Evolutionary conservation across 2,888 invertebrate species (phyloP).

Genomic region (Lagria hirta): DNA sequence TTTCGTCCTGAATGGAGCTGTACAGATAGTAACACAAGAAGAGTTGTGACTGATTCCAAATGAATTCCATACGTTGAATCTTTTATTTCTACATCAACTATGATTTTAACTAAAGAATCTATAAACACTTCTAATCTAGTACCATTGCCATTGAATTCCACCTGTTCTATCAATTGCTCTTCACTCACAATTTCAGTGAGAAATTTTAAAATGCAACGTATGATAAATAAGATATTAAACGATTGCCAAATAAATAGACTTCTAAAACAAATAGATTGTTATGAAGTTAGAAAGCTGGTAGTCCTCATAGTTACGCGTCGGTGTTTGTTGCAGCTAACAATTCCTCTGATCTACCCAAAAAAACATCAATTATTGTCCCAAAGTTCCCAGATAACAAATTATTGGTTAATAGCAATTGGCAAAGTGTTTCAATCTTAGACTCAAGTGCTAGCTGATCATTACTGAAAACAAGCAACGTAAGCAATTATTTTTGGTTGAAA

Average conservation of each 20-base stretch:
- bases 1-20: slow-evolving; percentile 73
- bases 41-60: slow-evolving; percentile 83
- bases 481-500: slow-evolving; percentile 7
- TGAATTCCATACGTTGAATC: slow-evolving; percentile 84
- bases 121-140: slow-evolving; percentile 70
- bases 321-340: slow-evolving; percentile 82
- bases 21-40: slow-evolving; percentile 85
- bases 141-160: slow-evolving; percentile 61
- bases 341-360: slow-evolving; percentile 79
- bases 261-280: slow-evolving; percentile 54
- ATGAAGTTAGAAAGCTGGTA: slow-evolving; percentile 26
- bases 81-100: slow-evolving; percentile 80
- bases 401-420: slow-evolving; percentile 78
- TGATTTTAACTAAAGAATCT: slow-evolving; percentile 73
- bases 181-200: slow-evolving; percentile 89
- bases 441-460: slow-evolving; percentile 81
- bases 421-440: slow-evolving; percentile 71
- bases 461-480: slow-evolving; percentile 55
- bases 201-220: slow-evolving; percentile 83
- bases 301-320: slow-evolving; percentile 84
- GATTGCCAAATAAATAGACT: slow-evolving; percentile 89
- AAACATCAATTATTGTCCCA: slow-evolving; percentile 82
- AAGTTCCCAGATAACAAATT: slow-evolving; percentile 89
- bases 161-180: slow-evolving; percentile 80
- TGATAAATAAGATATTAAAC: slow-evolving; percentile 88